Conservation (phyloP, 2,888 invertebrate genomes). For the Galerucella calmariensis region DNA sequence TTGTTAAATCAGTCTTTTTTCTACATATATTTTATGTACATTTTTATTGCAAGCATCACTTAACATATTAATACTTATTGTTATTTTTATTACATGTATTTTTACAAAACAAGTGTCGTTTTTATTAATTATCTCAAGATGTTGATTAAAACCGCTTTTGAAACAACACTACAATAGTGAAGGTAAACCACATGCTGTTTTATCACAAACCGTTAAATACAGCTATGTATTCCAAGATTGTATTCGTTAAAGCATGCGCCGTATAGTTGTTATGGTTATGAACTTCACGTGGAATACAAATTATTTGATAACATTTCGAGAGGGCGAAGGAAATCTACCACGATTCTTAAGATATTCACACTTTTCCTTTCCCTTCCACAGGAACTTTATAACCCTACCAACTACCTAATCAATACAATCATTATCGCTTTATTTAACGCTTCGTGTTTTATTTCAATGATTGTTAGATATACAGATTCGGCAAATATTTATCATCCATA, state of each 20-base stretch:
- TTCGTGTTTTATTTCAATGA: background rate
- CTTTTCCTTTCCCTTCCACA: no score
- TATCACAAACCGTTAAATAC: background rate
- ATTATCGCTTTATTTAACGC: no score
- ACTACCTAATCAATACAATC: no score
- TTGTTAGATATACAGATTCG: background rate
- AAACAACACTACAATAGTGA: constrained; percentile 14
- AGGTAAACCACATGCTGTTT: constrained; percentile 7
- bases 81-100: background rate
- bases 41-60: background rate
- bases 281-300: no score
- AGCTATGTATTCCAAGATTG: no score
- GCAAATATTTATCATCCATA: no score
- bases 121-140: background rate
- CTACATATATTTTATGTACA: background rate
- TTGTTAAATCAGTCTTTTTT: background rate
- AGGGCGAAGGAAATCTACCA: no score
- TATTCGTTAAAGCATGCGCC: no score
- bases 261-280: no score
- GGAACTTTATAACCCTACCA: no score
- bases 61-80: background rate
- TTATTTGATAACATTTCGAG: no score
- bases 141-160: constrained; percentile 25
- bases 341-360: no score
- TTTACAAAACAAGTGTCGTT: background rate